Conservation (phyloP, 2,797 vertebrate genomes). For the Miichthys miiuy region DNA sequence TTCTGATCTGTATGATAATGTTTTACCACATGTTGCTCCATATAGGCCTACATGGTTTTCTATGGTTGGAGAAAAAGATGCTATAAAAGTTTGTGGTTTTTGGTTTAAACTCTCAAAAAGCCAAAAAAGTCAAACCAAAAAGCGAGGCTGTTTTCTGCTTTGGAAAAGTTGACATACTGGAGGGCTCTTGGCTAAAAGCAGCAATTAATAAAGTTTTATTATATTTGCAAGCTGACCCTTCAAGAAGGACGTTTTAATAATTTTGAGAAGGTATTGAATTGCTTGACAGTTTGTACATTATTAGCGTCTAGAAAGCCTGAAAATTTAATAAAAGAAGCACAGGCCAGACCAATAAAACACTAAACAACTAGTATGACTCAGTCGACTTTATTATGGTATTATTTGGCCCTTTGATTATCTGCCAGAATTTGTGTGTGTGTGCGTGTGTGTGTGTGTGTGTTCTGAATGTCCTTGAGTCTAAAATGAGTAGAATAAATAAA, state of each 20-base stretch:
- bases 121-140: slow-evolving; percentile 14
- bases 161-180: slow-evolving; percentile 12
- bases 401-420: slow-evolving; percentile 33
- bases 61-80: neutral
- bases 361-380: slow-evolving; percentile 43
- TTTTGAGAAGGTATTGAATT: slow-evolving; percentile 44
- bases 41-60: neutral
- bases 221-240: slow-evolving; percentile 27
- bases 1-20: neutral
- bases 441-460: slow-evolving; percentile 8
- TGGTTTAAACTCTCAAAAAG: neutral
- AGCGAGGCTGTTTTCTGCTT: neutral
- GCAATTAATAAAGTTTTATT: slow-evolving; percentile 41
- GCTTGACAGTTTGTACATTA: slow-evolving; percentile 39
- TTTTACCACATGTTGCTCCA: neutral
- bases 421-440: slow-evolving; percentile 11
- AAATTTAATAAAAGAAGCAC: slow-evolving; percentile 50
- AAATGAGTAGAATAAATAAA: slow-evolving; percentile 12
- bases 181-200: slow-evolving; percentile 5
- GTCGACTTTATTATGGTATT: slow-evolving; percentile 38
- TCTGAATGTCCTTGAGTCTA: slow-evolving; percentile 42
- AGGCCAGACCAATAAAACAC: slow-evolving; percentile 59
- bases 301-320: slow-evolving; percentile 24
- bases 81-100: neutral
- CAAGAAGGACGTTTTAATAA: slow-evolving; percentile 17